These are phyloP conservation scores for Eulemur rufifrons DNA, from an alignment of 2,113 vertebrate genomes.

Conservation along the genomic window DNA sequence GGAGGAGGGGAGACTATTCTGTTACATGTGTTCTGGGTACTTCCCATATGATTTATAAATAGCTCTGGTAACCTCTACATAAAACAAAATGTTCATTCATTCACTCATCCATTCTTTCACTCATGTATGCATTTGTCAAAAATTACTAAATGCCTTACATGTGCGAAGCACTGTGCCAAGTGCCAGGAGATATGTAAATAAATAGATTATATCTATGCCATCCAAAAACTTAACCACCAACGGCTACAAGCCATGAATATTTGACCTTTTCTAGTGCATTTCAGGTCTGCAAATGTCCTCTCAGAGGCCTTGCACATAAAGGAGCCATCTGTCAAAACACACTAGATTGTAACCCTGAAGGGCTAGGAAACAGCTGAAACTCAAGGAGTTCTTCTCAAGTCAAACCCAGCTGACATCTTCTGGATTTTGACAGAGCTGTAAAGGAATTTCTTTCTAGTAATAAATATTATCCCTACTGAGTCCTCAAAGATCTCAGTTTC, in stretches of 20 bases:
- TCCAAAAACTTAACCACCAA: neutral
- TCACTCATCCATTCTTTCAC: neutral
- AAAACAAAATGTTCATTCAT: neutral
- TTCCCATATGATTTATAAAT: neutral
- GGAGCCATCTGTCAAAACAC: slow-evolving; percentile 27
- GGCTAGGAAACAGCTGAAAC: neutral
- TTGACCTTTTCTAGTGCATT: neutral
- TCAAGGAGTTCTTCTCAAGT: neutral
- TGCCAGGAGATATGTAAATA: neutral
- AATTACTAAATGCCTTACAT: neutral
- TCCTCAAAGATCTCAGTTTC: neutral
- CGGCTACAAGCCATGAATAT: neutral
- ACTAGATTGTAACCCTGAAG: neutral
- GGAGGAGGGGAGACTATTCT: too few relatives aligned
- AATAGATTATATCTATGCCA: neutral
- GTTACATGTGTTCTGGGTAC: neutral
- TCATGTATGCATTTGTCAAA: neutral
- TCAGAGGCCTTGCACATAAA: neutral
- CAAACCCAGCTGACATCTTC: neutral
- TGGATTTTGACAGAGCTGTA: neutral
- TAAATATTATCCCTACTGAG: neutral
- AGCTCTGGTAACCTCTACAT: neutral
- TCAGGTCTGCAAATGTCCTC: neutral
- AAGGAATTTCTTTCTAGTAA: neutral
- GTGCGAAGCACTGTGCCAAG: neutral